Percentiles rank a stretch among this genome's conserved stretches.
Evolutionary conservation across 2,888 invertebrate genomes (phyloP).

Genomic region (Drosophila phalerata): DNA sequence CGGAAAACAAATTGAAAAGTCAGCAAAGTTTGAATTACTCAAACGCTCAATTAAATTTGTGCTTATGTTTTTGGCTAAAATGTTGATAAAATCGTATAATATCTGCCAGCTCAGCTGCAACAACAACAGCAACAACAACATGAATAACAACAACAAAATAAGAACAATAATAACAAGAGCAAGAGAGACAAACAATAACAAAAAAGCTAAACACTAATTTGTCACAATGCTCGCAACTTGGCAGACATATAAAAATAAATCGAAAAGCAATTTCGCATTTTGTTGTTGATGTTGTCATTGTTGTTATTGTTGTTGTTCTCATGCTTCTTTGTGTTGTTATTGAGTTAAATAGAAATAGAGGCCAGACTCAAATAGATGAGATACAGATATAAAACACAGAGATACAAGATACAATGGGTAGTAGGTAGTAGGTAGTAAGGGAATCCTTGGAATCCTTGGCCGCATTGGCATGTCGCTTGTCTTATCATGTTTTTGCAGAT

Average conservation of each 20-base stretch:
- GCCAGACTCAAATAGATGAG: slow-evolving; percentile 58
- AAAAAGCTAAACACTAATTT: slow-evolving; percentile 69
- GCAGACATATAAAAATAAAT: slow-evolving; percentile 76
- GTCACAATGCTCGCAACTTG: slow-evolving; percentile 76
- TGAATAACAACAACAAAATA: slow-evolving; percentile 8
- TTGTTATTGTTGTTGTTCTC: slow-evolving; percentile 31
- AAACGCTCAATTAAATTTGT: slow-evolving; percentile 25
- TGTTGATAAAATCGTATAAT: slow-evolving; percentile 42
- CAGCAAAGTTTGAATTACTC: background rate
- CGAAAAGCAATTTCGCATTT: slow-evolving; percentile 77
- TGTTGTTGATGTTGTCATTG: slow-evolving; percentile 23
- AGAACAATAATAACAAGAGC: slow-evolving; percentile 12
- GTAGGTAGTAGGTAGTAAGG: slow-evolving; percentile 17
- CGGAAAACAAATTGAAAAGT: background rate
- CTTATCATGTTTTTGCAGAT: slow-evolving; percentile 81
- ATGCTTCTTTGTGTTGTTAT: slow-evolving; percentile 36
- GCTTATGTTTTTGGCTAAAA: slow-evolving; percentile 16
- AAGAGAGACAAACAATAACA: slow-evolving; percentile 22
- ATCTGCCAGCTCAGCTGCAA: slow-evolving; percentile 41
- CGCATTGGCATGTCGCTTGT: slow-evolving; percentile 80
- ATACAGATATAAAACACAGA: slow-evolving; percentile 59
- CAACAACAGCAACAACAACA: slow-evolving; percentile 16
- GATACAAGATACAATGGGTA: slow-evolving; percentile 40
- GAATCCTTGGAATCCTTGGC: slow-evolving; percentile 61
- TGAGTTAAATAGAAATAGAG: slow-evolving; percentile 68